Evolutionary conservation across 2,113 vertebrate species (phyloP).

Genomic region (Bagarius yarrelli): DNA sequence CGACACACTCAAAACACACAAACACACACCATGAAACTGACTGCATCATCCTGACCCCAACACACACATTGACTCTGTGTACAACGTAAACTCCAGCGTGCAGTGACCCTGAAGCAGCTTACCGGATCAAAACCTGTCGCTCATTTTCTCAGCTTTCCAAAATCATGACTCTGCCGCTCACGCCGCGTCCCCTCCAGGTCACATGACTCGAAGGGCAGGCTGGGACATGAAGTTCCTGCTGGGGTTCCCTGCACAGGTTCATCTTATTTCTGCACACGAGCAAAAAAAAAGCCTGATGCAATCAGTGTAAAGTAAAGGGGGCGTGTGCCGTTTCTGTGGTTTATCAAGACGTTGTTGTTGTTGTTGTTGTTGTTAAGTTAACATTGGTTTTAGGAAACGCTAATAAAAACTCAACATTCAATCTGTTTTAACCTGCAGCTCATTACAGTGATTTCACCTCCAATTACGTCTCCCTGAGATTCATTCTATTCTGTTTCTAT

Average conservation of each 20-base stretch:
- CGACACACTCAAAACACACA: not conserved
- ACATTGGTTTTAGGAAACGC: conserved; percentile 44
- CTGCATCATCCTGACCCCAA: not conserved
- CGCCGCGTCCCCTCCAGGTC: not conserved
- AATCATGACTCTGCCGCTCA: conserved; percentile 11
- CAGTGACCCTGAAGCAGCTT: not conserved
- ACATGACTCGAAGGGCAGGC: conserved; percentile 18
- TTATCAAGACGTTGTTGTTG: conserved; percentile 25
- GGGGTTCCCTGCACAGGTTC: conserved; percentile 1
- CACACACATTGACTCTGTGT: conserved; percentile 15
- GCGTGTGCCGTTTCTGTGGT: conserved; percentile 2
- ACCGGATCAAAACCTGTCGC: not conserved
- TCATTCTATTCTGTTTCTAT: too few relatives aligned
- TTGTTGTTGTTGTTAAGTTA: conserved; percentile 48
- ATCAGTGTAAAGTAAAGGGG: conserved; percentile 21
- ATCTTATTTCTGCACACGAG: conserved; percentile 14
- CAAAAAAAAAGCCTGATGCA: conserved; percentile 8
- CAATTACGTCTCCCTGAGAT: too few relatives aligned
- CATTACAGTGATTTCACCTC: not conserved
- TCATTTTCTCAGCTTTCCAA: not conserved
- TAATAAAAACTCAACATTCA: conserved; percentile 46
- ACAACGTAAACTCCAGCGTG: not conserved
- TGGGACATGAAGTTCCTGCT: not conserved
- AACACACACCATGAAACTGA: not conserved
- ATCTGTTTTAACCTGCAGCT: conserved; percentile 33